phyloP scores from a whole-genome alignment of 2,888 invertebrate genomes.

The Orthonychiurus folsomi region DNA sequence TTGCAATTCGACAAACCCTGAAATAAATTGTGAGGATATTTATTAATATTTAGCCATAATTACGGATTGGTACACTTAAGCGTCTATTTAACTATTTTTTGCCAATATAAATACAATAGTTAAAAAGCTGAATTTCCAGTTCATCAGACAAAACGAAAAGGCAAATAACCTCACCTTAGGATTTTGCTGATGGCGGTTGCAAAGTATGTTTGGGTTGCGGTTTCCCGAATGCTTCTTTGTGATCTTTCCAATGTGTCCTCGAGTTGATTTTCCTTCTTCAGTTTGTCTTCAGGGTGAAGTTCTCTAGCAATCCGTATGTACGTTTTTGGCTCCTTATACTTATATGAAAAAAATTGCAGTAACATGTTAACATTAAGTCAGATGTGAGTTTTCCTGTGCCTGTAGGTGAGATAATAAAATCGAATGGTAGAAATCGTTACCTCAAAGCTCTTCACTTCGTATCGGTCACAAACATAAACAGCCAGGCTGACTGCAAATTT shows the following conservation, averaged over 20 bases:
- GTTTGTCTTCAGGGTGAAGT: conserved; percentile 8
- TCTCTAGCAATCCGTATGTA: conserved; percentile 8
- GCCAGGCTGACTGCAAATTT: conserved; percentile 14
- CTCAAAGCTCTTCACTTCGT: conserved; percentile 5
- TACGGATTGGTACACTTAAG: too few relatives aligned
- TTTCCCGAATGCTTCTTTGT: background rate
- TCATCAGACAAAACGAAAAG: too few relatives aligned
- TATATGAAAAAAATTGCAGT: background rate
- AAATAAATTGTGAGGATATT: background rate
- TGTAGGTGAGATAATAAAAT: too few relatives aligned
- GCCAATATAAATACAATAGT: too few relatives aligned
- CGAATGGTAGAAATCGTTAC: conserved; percentile 4
- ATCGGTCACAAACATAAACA: conserved; percentile 2
- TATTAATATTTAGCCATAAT: too few relatives aligned
- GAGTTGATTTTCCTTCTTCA: background rate
- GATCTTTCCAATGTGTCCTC: background rate
- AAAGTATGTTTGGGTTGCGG: conserved; percentile 8
- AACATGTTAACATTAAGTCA: background rate
- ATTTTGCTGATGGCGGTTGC: conserved; percentile 8
- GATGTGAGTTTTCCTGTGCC: too few relatives aligned
- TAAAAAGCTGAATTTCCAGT: too few relatives aligned
- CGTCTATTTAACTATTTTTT: too few relatives aligned
- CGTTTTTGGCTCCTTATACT: conserved; percentile 6
- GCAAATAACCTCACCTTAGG: too few relatives aligned
- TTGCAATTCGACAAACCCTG: conserved; percentile 2